phyloP scores from a whole-genome alignment of 2,888 invertebrate genomes.

The Brachypterus glaber region DNA sequence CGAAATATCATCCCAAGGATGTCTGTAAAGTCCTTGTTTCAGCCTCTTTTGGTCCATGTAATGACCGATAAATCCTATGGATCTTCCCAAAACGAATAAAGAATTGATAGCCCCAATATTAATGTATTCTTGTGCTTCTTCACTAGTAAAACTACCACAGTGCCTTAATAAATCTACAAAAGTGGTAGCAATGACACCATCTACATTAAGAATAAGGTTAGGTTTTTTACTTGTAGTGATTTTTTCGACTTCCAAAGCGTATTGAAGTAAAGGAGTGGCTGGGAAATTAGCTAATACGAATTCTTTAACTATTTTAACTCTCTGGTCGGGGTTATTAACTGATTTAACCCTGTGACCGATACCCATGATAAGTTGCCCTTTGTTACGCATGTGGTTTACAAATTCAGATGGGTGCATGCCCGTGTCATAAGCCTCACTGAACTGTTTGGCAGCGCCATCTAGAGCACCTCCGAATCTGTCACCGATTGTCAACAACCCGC shows the following conservation, averaged over 20 bases:
- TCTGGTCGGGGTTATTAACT: constrained; percentile 97
- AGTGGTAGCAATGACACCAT: constrained; percentile 94
- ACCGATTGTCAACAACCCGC: constrained; percentile 94
- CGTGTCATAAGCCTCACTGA: constrained; percentile 91
- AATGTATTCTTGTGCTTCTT: constrained; percentile 96
- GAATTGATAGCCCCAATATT: constrained; percentile 98
- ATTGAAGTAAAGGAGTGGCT: constrained; percentile 84
- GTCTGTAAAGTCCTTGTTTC: constrained; percentile 97
- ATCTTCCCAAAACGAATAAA: constrained; percentile 93
- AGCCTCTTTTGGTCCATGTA: constrained; percentile 97
- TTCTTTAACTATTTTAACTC: constrained; percentile 94
- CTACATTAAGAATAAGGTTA: constrained; percentile 98
- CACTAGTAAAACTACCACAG: constrained; percentile 89
- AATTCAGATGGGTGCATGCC: constrained; percentile 96
- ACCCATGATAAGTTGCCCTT: constrained; percentile 97
- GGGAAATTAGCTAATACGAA: constrained; percentile 93
- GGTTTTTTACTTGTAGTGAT: constrained; percentile 99
- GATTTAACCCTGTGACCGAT: constrained; percentile 89
- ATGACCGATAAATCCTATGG: constrained; percentile 98
- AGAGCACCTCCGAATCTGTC: constrained; percentile 98
- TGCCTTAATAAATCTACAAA: constrained; percentile 95
- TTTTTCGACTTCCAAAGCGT: constrained; percentile 96
- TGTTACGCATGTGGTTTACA: constrained; percentile 94
- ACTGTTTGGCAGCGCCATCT: constrained; percentile 95
- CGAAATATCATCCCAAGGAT: constrained; percentile 99